Evolutionary conservation across 2,113 vertebrate species (phyloP), one percentile per base, ranked within the genome.

Genomic region (Geococcyx californianus): DNA sequence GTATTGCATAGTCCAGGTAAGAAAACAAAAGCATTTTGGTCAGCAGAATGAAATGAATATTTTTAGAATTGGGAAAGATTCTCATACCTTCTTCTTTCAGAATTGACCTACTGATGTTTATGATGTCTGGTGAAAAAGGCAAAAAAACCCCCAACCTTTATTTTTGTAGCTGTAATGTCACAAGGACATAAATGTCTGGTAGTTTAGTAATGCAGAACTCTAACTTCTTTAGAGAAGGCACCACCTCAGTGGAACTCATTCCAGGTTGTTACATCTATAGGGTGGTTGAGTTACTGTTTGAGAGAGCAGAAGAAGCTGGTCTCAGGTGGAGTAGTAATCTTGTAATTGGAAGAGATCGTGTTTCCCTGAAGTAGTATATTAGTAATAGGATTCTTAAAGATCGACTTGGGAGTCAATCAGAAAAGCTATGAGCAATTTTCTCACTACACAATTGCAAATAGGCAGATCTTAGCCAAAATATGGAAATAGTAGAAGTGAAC

Each of bases 11-110:
- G 36, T 77, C 69, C 70, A 68, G 6, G 31, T 62, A 55, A 95
- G 76, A 94, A 79, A 84, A 94, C 83, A n/a, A 92, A 94, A 92
- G 86, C 13, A 54, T 62, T 54, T 69, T 28, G 24, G 36, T 49
- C 63, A 73, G n/a, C 45, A 66, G 45, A 87, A 16, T 66, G 31
- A 80, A 83, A 80, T 74, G 3, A 58, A 58, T 66, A 54, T 45
- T 62, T 90, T 23, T 18, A 74, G 28, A 5, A 19, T 3, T 89
- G 44, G 45, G 52, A 92, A 83, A 80, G 11, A 28, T 44, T 89
- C 49, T 77, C n/a, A 19, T 83, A 44, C 13, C 13, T n/a, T 16
- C 28, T 85, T 70, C 51, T 66, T 77, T 80, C 28, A 80, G 45
- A 31, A 56, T 9, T 79, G 62, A n/a, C 24, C 16, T 62, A 73